Base-by-base conservation (phyloP, 2,113 vertebrate genomes). In the Rhadina sibilatrix region DNA sequence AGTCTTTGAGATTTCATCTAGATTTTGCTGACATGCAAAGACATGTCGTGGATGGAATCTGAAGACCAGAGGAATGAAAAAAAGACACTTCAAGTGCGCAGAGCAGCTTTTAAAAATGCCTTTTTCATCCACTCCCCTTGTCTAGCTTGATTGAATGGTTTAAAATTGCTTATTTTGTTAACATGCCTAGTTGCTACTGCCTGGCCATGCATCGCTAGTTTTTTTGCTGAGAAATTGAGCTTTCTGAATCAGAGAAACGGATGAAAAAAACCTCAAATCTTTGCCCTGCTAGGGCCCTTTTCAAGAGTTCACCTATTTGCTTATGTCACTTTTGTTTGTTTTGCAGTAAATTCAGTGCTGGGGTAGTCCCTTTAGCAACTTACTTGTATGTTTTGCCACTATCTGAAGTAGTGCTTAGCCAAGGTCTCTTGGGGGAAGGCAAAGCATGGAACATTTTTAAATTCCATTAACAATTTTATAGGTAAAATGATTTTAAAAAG, bases 261-360 rank as follows among this genome's bases (percentile, higher is more conserved):
- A 24, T 68, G 60, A 71, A 96, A 88, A 91, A 96, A 47, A 1
- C 10, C 16, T 83, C 10, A 31, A 46, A 46, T 53, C 83, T 90
- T 87, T 92, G 56, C 80, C 76, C 72, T 93, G 54, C 80, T 50
- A 33, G 75, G 40, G 38, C 64, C 64, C 60, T 93, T 93, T 89
- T 88, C 92, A 93, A 78, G 71, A 90, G 88, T 75, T 97, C 85
- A 71, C 85, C 76, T 97, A 84, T 96, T 96, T 96, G 83, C 72
- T 93, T 94, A 81, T 96, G 92, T 89, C 92, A 90, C 49, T 9
- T 75, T 50, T 97, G 80, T 97, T 97, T 97, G 92, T 77, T 95
- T 87, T 97, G 86, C 93, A 92, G 88, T 94, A 95, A 97, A 94
- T 96, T 92, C 86, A 90, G 60, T 9, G 18, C 52, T 56, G 86